Percentiles rank a stretch among this genome's conserved stretches.
These are phyloP conservation scores for Lepidocyrtoides sp. DNA, from an alignment of 2,888 invertebrate genomes.

Conservation along the genomic window DNA sequence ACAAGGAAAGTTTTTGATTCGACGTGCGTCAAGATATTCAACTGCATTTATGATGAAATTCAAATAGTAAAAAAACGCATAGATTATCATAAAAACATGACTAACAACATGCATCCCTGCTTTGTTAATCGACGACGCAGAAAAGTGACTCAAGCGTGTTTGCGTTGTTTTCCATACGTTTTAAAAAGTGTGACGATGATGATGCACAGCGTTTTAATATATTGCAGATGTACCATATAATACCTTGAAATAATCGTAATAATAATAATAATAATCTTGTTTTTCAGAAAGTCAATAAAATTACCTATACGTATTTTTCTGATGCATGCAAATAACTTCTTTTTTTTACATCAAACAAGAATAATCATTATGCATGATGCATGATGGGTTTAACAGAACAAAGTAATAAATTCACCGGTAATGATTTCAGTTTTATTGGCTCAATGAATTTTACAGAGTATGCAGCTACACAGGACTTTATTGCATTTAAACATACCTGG, in stretches of 20 bases:
- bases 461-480: slow-evolving; percentile 39
- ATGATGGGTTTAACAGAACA: neutral
- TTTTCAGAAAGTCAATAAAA: slow-evolving; percentile 36
- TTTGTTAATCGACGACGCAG: slow-evolving; percentile 23
- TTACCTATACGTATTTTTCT: slow-evolving; percentile 26
- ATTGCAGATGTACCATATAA: slow-evolving; percentile 29
- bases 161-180: neutral
- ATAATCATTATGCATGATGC: neutral
- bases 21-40: neutral
- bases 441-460: slow-evolving; percentile 39
- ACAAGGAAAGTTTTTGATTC: neutral
- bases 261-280: slow-evolving; percentile 18
- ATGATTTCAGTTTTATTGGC: slow-evolving; percentile 52
- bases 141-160: slow-evolving; percentile 23
- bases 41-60: neutral
- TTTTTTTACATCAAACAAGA: no score
- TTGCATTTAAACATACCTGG: slow-evolving; percentile 37
- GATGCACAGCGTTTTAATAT: neutral
- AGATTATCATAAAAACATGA: slow-evolving; percentile 15
- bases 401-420: slow-evolving; percentile 33
- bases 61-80: neutral
- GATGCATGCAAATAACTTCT: slow-evolving; percentile 3
- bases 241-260: neutral
- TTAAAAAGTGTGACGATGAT: neutral
- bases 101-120: neutral